A percentile compares a stretch with the other conserved stretches of the same genome.
phyloP scores from a whole-genome alignment of 2,888 invertebrate species.

The Sturmia bella region DNA sequence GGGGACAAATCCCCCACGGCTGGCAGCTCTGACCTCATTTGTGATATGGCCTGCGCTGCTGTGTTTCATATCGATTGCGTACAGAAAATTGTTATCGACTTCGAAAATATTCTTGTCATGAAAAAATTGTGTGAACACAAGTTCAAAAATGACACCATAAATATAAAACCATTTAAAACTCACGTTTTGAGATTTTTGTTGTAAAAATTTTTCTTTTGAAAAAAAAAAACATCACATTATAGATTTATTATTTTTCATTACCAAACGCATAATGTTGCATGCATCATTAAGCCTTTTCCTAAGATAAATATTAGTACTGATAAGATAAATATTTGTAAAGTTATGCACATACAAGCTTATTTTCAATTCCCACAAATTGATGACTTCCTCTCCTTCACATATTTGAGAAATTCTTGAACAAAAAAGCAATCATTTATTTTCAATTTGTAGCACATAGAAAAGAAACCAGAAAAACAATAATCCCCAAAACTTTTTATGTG shows the following conservation, averaged over 20 bases:
- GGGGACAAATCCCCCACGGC: no score
- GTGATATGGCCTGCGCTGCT: no score
- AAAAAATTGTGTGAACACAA: no score
- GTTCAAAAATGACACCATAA: no score
- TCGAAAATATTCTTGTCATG: no score
- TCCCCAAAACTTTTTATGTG: constrained; percentile 12
- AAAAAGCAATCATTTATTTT: constrained; percentile 25
- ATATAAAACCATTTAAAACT: no score
- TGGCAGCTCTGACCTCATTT: no score
- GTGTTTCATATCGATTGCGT: no score
- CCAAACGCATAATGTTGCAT: constrained; percentile 40
- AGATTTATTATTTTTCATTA: not conserved
- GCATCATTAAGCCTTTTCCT: constrained; percentile 50
- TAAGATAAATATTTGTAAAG: no score
- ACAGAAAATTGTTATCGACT: no score
- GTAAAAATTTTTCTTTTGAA: not conserved
- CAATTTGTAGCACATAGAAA: not conserved
- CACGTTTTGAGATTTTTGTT: no score
- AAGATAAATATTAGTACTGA: constrained; percentile 19
- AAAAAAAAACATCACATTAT: not conserved
- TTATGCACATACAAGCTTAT: no score
- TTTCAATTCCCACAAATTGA: constrained; percentile 40
- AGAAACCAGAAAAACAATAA: constrained; percentile 7
- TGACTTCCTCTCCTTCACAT: constrained; percentile 37
- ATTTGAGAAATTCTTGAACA: not conserved